Conservation (phyloP, 37 sponge, comb jelly and placozoan species). For the Cladorhizidae sp. region DNA sequence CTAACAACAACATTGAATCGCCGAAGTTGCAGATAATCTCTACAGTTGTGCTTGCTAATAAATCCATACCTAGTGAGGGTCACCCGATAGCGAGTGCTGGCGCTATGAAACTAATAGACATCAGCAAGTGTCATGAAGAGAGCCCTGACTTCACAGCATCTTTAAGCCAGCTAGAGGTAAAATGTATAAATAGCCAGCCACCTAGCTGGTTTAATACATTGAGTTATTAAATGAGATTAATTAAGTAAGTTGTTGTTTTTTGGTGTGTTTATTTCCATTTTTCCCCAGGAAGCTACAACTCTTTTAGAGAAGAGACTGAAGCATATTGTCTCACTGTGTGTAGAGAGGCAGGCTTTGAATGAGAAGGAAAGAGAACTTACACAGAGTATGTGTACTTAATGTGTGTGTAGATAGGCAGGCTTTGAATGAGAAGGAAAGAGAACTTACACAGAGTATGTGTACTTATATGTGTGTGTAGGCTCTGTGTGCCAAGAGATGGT, state of each 20-base stretch:
- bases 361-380: slow-evolving; percentile 45
- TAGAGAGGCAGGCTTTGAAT: slow-evolving; percentile 29
- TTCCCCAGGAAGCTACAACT: slow-evolving; percentile 35
- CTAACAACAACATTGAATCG: too few relatives aligned
- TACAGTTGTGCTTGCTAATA: too few relatives aligned
- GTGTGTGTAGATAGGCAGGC: slow-evolving; percentile 46
- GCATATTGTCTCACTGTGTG: slow-evolving; percentile 36
- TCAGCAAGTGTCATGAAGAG: slow-evolving; percentile 65
- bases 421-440: slow-evolving; percentile 37
- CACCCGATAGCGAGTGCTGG: too few relatives aligned
- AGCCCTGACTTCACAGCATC: slow-evolving; percentile 46
- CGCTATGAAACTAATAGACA: slow-evolving; percentile 61
- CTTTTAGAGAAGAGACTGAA: slow-evolving; percentile 55
- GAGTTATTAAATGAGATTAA: background rate
- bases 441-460: slow-evolving; percentile 32
- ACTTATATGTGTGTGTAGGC: too few relatives aligned
- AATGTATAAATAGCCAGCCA: background rate
- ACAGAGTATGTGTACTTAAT: slow-evolving; percentile 25
- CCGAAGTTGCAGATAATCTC: too few relatives aligned
- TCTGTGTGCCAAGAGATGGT: too few relatives aligned
- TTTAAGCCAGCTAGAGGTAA: slow-evolving; percentile 53
- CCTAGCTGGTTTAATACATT: background rate
- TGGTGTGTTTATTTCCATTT: background rate
- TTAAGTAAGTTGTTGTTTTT: background rate
- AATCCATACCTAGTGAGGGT: too few relatives aligned